A percentile compares a stretch with the other conserved stretches of the same genome.
These are phyloP conservation scores for Sphinx pinastri DNA, from an alignment of 2,888 invertebrate genomes.

Conservation along the genomic window DNA sequence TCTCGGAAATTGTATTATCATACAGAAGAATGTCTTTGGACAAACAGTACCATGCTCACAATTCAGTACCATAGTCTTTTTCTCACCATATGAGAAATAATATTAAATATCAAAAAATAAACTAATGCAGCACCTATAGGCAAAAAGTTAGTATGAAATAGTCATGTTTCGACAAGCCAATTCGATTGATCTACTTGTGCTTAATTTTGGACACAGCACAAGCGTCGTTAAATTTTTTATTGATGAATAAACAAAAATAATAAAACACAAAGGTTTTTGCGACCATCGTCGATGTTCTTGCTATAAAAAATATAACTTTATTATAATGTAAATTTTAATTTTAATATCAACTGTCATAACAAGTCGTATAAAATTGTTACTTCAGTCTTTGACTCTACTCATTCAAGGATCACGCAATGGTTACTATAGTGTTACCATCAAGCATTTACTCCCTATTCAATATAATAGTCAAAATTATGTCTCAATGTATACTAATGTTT, in stretches of 20 bases:
- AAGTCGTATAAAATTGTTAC: slow-evolving; percentile 22
- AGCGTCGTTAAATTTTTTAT: too few relatives aligned
- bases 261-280: background rate
- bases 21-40: background rate
- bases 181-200: background rate
- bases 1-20: background rate
- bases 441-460: slow-evolving; percentile 15
- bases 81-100: background rate
- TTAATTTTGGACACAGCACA: background rate
- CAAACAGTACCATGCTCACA: background rate
- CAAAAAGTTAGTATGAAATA: background rate
- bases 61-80: background rate
- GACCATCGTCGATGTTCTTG: slow-evolving; percentile 13
- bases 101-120: background rate
- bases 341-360: slow-evolving; percentile 17
- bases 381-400: slow-evolving; percentile 16
- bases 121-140: background rate
- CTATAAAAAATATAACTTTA: slow-evolving; percentile 17
- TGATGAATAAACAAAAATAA: background rate
- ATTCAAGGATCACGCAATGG: slow-evolving; percentile 17
- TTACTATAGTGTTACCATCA: slow-evolving; percentile 13
- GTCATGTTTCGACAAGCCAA: slow-evolving; percentile 17
- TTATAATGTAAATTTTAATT: slow-evolving; percentile 7
- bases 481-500: background rate
- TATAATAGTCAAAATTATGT: slow-evolving; percentile 8